These are phyloP conservation scores for Chymomyza caudatula DNA, from an alignment of 2,888 invertebrate genomes.

Conservation along the genomic window DNA sequence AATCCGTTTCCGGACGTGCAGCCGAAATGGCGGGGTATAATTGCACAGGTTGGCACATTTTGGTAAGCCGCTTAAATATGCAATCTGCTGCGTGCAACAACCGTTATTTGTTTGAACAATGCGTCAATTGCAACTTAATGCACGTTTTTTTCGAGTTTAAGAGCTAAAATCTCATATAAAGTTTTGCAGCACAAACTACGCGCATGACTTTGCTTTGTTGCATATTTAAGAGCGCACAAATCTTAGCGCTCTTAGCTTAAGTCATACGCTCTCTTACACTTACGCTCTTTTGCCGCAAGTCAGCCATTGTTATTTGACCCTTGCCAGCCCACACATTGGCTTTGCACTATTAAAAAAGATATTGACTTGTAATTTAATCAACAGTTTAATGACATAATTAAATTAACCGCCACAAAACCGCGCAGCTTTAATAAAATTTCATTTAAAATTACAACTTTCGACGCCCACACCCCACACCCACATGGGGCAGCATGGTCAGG, in stretches of 20 bases:
- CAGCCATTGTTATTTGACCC: constrained; percentile 4
- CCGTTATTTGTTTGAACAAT: not conserved
- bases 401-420: constrained; percentile 31
- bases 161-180: no score
- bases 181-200: no score
- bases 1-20: no score
- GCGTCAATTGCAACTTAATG: no score
- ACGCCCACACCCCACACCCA: not conserved
- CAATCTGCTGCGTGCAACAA: not conserved
- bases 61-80: not conserved
- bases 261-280: not conserved
- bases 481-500: not conserved
- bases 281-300: not conserved
- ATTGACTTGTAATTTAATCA: constrained; percentile 49
- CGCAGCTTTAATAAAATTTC: not conserved
- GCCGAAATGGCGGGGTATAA: no score
- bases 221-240: not conserved
- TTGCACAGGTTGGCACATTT: no score
- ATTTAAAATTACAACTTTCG: not conserved
- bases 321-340: not conserved
- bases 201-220: no score
- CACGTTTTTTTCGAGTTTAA: no score
- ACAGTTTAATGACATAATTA: constrained; percentile 41
- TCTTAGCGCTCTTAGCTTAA: not conserved
- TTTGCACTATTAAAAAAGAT: constrained; percentile 26